Conservation (phyloP, 1,140 invertebrate genomes). For the Sesamia nonagrioides region DNA sequence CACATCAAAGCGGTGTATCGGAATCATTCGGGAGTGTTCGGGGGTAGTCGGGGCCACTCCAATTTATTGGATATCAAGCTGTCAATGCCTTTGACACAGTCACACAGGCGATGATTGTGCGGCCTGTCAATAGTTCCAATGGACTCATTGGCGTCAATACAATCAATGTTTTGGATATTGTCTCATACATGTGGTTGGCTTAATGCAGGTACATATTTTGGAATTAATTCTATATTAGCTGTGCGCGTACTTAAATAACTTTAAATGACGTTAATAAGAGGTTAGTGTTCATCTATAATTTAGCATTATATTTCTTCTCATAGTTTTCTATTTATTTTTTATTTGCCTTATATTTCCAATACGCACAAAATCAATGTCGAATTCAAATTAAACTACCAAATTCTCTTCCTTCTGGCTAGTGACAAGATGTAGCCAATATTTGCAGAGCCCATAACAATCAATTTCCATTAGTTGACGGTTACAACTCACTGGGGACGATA, state of each 20-base stretch:
- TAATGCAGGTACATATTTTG: neutral
- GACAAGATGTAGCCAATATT: neutral
- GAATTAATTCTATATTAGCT: neutral
- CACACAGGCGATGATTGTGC: slow-evolving; percentile 37
- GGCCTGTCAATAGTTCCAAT: slow-evolving; percentile 42
- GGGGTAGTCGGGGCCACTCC: slow-evolving; percentile 28
- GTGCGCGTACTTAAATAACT: too few relatives aligned
- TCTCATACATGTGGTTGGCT: neutral
- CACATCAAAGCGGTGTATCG: slow-evolving; percentile 45
- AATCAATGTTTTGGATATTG: slow-evolving; percentile 17
- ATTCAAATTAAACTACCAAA: neutral
- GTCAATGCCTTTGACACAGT: slow-evolving; percentile 48
- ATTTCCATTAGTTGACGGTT: slow-evolving; percentile 36
- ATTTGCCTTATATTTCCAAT: neutral
- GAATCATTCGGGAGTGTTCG: slow-evolving; percentile 30
- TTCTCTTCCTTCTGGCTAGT: neutral
- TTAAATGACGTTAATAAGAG: too few relatives aligned
- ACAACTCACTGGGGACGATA: slow-evolving; percentile 31
- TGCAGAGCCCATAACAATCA: slow-evolving; percentile 23
- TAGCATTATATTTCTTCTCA: too few relatives aligned
- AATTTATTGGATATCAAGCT: slow-evolving; percentile 54
- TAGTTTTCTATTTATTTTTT: too few relatives aligned
- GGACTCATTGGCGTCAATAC: slow-evolving; percentile 31
- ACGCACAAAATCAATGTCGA: neutral
- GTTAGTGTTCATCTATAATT: too few relatives aligned